Percentiles rank a stretch among this genome's conserved stretches.
These are phyloP conservation scores for Pogonocherus hispidulus DNA, from an alignment of 2,888 invertebrate genomes.

Conservation along the genomic window DNA sequence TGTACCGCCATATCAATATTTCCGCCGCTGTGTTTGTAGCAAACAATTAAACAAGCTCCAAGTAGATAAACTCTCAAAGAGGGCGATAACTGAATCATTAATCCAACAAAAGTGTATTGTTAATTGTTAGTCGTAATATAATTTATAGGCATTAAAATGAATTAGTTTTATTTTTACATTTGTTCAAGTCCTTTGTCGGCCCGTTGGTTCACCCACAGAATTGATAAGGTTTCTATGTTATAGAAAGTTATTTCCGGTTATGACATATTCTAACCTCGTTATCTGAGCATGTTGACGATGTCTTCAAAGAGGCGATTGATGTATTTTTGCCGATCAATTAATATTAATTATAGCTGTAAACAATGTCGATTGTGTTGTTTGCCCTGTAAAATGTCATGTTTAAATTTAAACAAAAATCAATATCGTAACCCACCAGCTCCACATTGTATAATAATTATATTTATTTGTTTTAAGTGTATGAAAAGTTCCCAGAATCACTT, in stretches of 20 bases:
- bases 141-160: slow-evolving; percentile 8
- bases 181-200: slow-evolving; percentile 14
- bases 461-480: too few species aligned
- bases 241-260: slow-evolving; percentile 10
- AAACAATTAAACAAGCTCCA: slow-evolving; percentile 15
- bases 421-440: too few species aligned
- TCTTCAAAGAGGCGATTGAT: slow-evolving; percentile 17
- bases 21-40: too few species aligned
- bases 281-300: slow-evolving; percentile 19
- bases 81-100: slow-evolving; percentile 18
- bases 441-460: too few species aligned
- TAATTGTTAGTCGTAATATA: slow-evolving; percentile 27
- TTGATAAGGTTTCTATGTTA: slow-evolving; percentile 8
- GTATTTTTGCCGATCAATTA: slow-evolving; percentile 24
- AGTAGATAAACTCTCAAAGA: slow-evolving; percentile 16
- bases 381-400: neutral
- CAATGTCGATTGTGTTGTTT: slow-evolving; percentile 11
- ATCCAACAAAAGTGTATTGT: slow-evolving; percentile 23
- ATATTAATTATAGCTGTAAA: slow-evolving; percentile 18
- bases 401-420: too few species aligned
- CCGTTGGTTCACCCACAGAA: slow-evolving; percentile 10
- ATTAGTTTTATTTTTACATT: slow-evolving; percentile 9
- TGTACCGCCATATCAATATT: slow-evolving; percentile 4
- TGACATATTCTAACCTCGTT: slow-evolving; percentile 19
- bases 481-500: too few species aligned